Evolutionary conservation across 2,113 vertebrate species (phyloP).

Genomic region (Zingel zingel): DNA sequence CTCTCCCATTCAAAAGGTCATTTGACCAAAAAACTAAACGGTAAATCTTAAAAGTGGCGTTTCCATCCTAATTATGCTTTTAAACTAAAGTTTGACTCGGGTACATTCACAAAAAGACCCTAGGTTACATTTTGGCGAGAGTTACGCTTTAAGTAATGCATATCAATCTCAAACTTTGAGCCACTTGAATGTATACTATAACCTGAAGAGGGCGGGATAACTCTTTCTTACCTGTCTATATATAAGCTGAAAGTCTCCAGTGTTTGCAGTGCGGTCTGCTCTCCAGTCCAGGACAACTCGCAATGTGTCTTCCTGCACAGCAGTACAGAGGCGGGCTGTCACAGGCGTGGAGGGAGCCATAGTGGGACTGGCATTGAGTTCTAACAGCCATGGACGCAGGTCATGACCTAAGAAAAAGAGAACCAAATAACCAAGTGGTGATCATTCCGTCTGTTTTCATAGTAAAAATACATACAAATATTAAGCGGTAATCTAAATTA

Average conservation of each 20-base stretch:
- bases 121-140: too few relatives aligned
- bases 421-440: neutral
- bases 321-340: conserved; percentile 87
- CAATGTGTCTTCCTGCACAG: conserved; percentile 90
- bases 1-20: too few relatives aligned
- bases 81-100: too few relatives aligned
- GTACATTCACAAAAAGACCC: too few relatives aligned
- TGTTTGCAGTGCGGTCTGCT: conserved; percentile 80
- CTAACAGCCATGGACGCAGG: conserved; percentile 91
- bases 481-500: neutral
- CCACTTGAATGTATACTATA: neutral
- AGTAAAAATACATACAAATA: neutral
- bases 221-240: conserved; percentile 86
- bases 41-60: too few relatives aligned
- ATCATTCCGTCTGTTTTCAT: conserved; percentile 2
- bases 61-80: too few relatives aligned
- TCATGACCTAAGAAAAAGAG: conserved; percentile 78
- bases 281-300: conserved; percentile 88
- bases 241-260: conserved; percentile 91
- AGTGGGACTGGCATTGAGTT: conserved; percentile 93
- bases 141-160: neutral
- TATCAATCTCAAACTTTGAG: too few relatives aligned
- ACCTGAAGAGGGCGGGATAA: neutral
- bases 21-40: too few relatives aligned
- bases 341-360: conserved; percentile 89